A percentile compares a stretch with the other conserved stretches of the same genome.
Evolutionary conservation across 1,140 invertebrate species (phyloP).

Genomic region (Tenebrio molitor): DNA sequence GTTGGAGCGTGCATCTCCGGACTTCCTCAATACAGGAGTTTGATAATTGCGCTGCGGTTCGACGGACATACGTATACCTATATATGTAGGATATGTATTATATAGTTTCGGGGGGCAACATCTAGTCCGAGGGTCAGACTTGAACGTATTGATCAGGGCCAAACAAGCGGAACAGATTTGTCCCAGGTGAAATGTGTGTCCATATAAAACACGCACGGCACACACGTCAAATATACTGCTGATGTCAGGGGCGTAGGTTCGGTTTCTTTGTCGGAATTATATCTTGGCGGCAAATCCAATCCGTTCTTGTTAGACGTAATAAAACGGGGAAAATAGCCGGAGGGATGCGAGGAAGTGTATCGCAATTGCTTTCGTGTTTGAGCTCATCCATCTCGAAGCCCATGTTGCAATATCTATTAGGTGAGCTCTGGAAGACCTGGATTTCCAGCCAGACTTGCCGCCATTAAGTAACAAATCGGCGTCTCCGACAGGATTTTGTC

Average conservation of each 20-base stretch:
- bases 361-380: slow-evolving; percentile 30
- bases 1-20: slow-evolving; percentile 32
- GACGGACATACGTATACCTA: slow-evolving; percentile 4
- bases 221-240: slow-evolving; percentile 22
- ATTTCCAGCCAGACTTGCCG: slow-evolving; percentile 11
- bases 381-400: slow-evolving; percentile 14
- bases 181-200: slow-evolving; percentile 31
- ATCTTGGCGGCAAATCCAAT: neutral
- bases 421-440: slow-evolving; percentile 7
- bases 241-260: neutral
- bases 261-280: neutral
- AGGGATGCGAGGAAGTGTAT: neutral
- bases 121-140: slow-evolving; percentile 12
- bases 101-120: slow-evolving; percentile 7
- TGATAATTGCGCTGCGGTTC: slow-evolving; percentile 24
- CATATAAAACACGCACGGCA: slow-evolving; percentile 36
- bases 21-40: slow-evolving; percentile 37
- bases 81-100: neutral
- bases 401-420: slow-evolving; percentile 35
- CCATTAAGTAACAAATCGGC: slow-evolving; percentile 7
- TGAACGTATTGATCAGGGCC: slow-evolving; percentile 20
- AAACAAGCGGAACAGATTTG: slow-evolving; percentile 38
- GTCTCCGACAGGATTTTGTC: slow-evolving; percentile 14
- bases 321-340: slow-evolving; percentile 6
- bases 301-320: slow-evolving; percentile 3